Base-by-base conservation (phyloP, 1,140 invertebrate species). In the Drosophila sturtevanti region DNA sequence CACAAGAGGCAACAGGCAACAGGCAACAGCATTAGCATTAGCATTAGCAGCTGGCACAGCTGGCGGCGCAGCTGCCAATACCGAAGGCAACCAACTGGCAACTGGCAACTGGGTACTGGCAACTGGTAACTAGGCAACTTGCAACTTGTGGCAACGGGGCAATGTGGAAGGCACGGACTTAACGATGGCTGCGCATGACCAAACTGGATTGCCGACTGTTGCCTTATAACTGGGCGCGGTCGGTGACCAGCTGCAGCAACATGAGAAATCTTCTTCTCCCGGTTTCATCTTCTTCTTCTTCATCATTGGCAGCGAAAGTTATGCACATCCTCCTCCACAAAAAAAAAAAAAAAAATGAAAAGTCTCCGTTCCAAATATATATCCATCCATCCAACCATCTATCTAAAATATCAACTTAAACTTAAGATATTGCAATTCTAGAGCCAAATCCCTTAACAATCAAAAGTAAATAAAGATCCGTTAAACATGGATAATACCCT, bases 181-280 rank as follows among this genome's bases (percentile, higher is more conserved):
- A 9, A 48, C 41, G n/a, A 48, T 61, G 27, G 22, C 64, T 59
- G 24, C 65, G 48, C 55, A 63, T 41, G 21, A 58, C 54, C 54
- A 86, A 85, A 85, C 81, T 86, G 81, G 81, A 85, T 86, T 85
- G 76, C 10, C 16, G 27, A 14, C 41, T 44, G 41, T 16, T 44
- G 14, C 41, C 9, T 14, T 24, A 31, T 31, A 31, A 31, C 22
- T 56, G 54, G 54, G 54, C 54, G 54, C 54, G 54, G 54, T 56
- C 27, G 54, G 41, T 48, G 41, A 48, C 54, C 54, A 56, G 54
- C 54, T 56, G 54, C 54, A 56, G 54, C 54, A 56, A 55, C n/a
- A 55, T 34, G 24, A 56, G 22, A 34, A 56, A 56, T 56, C 54
- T 56, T 56, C 54, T 56, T 35, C 27, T 31, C 27, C 27, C 27